phyloP scores from a whole-genome alignment of 2,113 vertebrate genomes.

The Sinocyclocheilus maitianheensis region DNA sequence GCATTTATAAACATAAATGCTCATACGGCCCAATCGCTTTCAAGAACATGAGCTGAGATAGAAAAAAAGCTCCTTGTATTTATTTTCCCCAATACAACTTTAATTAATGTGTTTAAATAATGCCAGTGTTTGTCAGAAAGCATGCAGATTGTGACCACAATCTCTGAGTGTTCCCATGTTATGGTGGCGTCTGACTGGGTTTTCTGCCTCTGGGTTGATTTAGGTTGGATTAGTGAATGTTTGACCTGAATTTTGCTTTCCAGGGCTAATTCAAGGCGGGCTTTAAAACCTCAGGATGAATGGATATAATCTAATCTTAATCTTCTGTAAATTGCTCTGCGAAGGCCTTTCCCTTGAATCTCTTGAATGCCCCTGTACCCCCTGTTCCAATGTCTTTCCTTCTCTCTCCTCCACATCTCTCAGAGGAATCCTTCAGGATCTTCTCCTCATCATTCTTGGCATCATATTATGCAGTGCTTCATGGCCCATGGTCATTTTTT shows the following conservation, averaged over 20 bases:
- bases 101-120: conserved; percentile 6
- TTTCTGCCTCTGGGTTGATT: conserved; percentile 16
- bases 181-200: not conserved
- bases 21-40: not conserved
- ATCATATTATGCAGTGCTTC: conserved; percentile 59
- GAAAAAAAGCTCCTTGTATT: conserved; percentile 8
- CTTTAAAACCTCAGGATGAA: conserved; percentile 52
- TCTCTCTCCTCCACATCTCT: conserved; percentile 1
- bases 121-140: conserved; percentile 13
- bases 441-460: conserved; percentile 49
- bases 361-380: conserved; percentile 10
- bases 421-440: conserved; percentile 46
- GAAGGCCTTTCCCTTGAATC: conserved; percentile 16
- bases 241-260: conserved; percentile 30
- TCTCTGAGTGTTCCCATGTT: not conserved
- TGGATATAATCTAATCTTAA: conserved; percentile 63
- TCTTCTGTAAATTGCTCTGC: conserved; percentile 65
- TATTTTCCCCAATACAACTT: not conserved
- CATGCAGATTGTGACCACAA: not conserved
- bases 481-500: conserved; percentile 65
- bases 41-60: not conserved
- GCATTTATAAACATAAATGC: conserved; percentile 1
- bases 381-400: not conserved
- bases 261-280: conserved; percentile 30
- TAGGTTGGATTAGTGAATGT: conserved; percentile 8